A percentile compares a stretch with the other conserved stretches of the same genome.
phyloP scores from a whole-genome alignment of 2,888 invertebrate genomes.

The Cacoxenus indagator region DNA sequence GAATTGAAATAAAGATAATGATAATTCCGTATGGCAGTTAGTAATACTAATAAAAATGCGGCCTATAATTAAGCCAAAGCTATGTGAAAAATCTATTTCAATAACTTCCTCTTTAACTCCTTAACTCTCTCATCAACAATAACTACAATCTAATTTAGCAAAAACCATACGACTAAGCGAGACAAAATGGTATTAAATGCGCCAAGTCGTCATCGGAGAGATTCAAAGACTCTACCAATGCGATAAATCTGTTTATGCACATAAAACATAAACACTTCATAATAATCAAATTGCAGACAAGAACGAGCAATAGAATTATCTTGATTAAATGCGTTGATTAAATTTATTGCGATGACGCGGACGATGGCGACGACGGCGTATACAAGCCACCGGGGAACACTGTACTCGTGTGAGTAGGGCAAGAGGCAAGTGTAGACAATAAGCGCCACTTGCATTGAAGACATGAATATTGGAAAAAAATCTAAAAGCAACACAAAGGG shows the following conservation, averaged over 20 bases:
- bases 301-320: slow-evolving; percentile 52
- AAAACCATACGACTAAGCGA: too few relatives aligned
- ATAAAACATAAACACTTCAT: slow-evolving; percentile 12
- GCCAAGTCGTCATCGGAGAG: too few relatives aligned
- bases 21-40: too few relatives aligned
- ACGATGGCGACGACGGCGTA: neutral
- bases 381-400: slow-evolving; percentile 22
- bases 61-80: too few relatives aligned
- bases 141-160: too few relatives aligned
- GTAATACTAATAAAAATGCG: too few relatives aligned
- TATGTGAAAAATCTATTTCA: too few relatives aligned
- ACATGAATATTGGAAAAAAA: neutral
- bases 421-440: slow-evolving; percentile 22
- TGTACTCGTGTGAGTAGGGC: too few relatives aligned
- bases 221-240: neutral
- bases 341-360: slow-evolving; percentile 46
- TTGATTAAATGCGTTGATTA: slow-evolving; percentile 63
- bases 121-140: too few relatives aligned
- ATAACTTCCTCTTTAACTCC: too few relatives aligned
- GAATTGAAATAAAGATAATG: too few relatives aligned
- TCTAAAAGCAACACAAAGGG: neutral
- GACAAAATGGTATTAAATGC: too few relatives aligned
- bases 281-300: neutral
- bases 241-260: neutral
- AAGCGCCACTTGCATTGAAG: slow-evolving; percentile 2